These are phyloP conservation scores for Trichomalopsis sarcophagae DNA, from an alignment of 1,140 invertebrate genomes.

Conservation along the genomic window DNA sequence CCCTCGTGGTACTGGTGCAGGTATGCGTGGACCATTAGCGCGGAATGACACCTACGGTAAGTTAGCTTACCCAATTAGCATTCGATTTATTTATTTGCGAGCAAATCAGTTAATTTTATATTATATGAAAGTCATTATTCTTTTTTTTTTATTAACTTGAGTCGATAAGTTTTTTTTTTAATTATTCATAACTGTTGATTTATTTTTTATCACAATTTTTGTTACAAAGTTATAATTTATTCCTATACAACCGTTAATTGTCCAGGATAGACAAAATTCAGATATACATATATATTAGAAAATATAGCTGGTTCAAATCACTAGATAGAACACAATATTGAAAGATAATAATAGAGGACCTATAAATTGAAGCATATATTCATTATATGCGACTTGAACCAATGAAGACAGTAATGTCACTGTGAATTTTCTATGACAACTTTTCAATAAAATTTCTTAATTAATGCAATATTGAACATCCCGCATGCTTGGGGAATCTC, in stretches of 20 bases:
- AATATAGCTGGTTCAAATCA: conserved; percentile 11
- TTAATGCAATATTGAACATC: conserved; percentile 58
- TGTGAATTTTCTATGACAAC: neutral
- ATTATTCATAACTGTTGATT: conserved; percentile 24
- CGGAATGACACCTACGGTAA: conserved; percentile 89
- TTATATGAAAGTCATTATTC: conserved; percentile 20
- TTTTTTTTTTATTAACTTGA: conserved; percentile 27
- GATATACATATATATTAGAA: neutral
- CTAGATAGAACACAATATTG: neutral
- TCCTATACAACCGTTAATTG: conserved; percentile 27
- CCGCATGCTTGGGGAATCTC: conserved; percentile 72
- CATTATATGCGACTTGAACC: neutral
- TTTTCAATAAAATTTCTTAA: conserved; percentile 14
- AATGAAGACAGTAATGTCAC: conserved; percentile 1
- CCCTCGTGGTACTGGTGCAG: conserved; percentile 72
- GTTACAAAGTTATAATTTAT: conserved; percentile 31
- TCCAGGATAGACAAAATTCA: neutral
- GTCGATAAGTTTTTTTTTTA: conserved; percentile 15
- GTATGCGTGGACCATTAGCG: conserved; percentile 85
- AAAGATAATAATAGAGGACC: neutral
- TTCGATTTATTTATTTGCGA: conserved; percentile 15
- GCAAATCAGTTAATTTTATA: conserved; percentile 6
- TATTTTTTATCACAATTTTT: conserved; percentile 18
- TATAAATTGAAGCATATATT: neutral
- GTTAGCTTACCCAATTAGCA: conserved; percentile 65